Base-by-base conservation (phyloP, 2,797 vertebrate species). In the Erpetoichthys calabaricus region DNA sequence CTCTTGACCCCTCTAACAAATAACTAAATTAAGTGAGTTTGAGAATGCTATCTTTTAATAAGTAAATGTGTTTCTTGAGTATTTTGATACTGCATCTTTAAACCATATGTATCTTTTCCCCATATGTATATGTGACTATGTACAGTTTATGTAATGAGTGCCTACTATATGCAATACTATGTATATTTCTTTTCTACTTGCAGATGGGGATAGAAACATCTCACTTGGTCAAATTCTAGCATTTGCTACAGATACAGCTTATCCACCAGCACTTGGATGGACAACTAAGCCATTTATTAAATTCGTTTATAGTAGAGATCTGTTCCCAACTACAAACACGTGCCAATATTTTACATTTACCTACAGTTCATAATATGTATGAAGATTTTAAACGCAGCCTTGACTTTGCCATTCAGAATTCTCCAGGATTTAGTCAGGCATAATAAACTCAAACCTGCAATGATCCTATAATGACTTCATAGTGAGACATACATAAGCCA, bases 181-280 rank as follows among this genome's bases (percentile, higher is more conserved):
- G 25, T 25, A 25, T 25, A 25, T 25, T 25, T 25, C 25, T 52
- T 52, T 9, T 52, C 5, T 52, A 52, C 6, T n/a, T n/a, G 6
- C 51, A 52, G 51, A 52, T 3, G 51, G n/a, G 51, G 7, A 52
- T n/a, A 41, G 9, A 6, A 5, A 25, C n/a, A 25, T 9, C 4
- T 52, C 51, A 52, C 4, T 52, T 9, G 51, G 10, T n/a, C 9
- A 52, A 52, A 52, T 52, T 25, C 7, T 52, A 6, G 10, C 51
- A n/a, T 52, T 52, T 52, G 51, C 51, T 4, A 52, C 51, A 52
- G 51, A 25, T 7, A 52, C 51, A 5, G 5, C 52, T 52, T 52
- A 52, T 52, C 51, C 51, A n/a, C 51, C 4, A 52, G 51, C 51
- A n/a, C 51, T 52, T n/a, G 51, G 51, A 5, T 52, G 5, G 51